phyloP scores from a whole-genome alignment of 2,797 vertebrate species.

The Periparus ater region DNA sequence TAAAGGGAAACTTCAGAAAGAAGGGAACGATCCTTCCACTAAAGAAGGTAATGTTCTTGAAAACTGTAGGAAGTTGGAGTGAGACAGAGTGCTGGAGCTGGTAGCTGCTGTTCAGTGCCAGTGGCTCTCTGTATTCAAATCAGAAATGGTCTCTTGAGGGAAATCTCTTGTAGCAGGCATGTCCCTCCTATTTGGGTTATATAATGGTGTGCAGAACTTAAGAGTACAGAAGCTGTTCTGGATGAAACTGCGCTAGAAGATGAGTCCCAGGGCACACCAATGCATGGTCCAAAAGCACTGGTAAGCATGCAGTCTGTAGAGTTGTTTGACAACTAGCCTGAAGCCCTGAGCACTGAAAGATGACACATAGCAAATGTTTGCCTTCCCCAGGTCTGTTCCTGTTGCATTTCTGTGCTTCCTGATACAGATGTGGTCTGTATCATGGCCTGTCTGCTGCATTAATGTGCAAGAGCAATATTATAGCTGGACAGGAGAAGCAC shows the following conservation, averaged over 20 bases:
- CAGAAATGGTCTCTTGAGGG: neutral
- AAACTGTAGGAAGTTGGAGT: neutral
- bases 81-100: neutral
- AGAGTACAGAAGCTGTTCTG: neutral
- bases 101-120: neutral
- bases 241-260: neutral
- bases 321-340: neutral
- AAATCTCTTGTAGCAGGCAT: neutral
- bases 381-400: neutral
- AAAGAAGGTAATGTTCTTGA: neutral
- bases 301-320: neutral
- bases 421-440: neutral
- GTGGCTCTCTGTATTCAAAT: neutral
- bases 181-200: neutral
- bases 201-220: neutral
- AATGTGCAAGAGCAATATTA: neutral
- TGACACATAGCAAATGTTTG: rapidly evolving
- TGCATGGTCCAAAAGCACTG: neutral
- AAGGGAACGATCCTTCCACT: neutral
- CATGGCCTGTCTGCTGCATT: rapidly evolving
- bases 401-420: neutral
- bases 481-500: neutral
- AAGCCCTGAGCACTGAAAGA: neutral
- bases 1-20: neutral
- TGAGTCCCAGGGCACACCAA: neutral